Evolutionary conservation across 2,797 vertebrate species (phyloP).

Genomic region (Lindbergichthys nudifrons): DNA sequence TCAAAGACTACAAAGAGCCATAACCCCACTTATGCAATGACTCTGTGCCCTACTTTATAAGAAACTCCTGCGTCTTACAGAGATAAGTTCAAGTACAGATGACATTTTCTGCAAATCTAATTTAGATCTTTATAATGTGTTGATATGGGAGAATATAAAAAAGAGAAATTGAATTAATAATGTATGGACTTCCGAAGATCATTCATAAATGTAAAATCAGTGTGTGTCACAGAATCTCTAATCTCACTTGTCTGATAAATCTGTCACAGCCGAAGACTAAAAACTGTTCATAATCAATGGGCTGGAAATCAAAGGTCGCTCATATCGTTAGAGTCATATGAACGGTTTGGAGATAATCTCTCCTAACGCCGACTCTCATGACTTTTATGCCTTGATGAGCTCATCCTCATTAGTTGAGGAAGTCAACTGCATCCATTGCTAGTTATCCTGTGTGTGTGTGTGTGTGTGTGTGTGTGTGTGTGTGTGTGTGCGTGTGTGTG

Average conservation of each 20-base stretch:
- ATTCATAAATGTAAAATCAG: slow-evolving; percentile 42
- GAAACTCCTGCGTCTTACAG: slow-evolving; percentile 5
- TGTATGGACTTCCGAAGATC: slow-evolving; percentile 46
- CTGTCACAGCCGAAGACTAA: slow-evolving; percentile 27
- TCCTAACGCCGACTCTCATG: slow-evolving; percentile 51
- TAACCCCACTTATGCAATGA: slow-evolving; percentile 8
- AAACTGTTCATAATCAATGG: slow-evolving; percentile 45
- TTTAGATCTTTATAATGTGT: too few species aligned
- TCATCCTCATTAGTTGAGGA: slow-evolving; percentile 69
- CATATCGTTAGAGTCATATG: slow-evolving; percentile 48
- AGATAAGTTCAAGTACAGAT: not conserved
- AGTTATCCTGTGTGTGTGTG: slow-evolving; percentile 10
- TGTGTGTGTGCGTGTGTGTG: not conserved
- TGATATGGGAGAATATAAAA: too few species aligned
- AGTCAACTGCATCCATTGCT: slow-evolving; percentile 57
- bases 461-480: not conserved
- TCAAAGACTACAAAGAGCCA: slow-evolving; percentile 35
- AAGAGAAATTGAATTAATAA: slow-evolving; percentile 30
- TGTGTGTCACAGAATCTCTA: slow-evolving; percentile 34
- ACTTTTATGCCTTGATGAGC: slow-evolving; percentile 67
- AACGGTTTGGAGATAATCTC: slow-evolving; percentile 57
- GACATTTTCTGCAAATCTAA: slow-evolving; percentile 21
- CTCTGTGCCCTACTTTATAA: slow-evolving; percentile 35
- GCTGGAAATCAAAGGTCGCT: slow-evolving; percentile 57
- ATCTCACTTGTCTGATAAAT: slow-evolving; percentile 28